These are phyloP conservation scores for Tupaia chinensis DNA, from an alignment of 2,113 vertebrate genomes.

Conservation along the genomic window DNA sequence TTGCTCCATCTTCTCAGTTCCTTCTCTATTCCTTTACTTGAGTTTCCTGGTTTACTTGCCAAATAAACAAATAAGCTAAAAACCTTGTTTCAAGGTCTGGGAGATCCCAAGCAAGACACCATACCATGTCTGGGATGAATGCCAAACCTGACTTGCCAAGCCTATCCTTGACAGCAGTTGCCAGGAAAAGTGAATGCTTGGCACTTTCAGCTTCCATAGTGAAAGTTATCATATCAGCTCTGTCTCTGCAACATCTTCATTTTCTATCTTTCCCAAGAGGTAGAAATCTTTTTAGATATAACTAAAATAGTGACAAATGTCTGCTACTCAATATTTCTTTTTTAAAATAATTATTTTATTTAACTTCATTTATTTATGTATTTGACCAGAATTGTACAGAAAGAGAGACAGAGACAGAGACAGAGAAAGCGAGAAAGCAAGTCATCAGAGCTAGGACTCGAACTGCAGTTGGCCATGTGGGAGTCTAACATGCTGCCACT, in stretches of 20 bases:
- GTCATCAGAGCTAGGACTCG: too few relatives aligned
- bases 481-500: too few relatives aligned
- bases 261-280: neutral
- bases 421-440: too few relatives aligned
- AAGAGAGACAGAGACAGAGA: too few relatives aligned
- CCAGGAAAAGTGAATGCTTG: neutral
- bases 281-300: neutral
- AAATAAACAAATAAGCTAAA: neutral
- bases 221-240: neutral
- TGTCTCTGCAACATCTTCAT: neutral
- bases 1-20: neutral
- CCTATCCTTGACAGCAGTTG: neutral
- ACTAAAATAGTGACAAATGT: constrained; percentile 27
- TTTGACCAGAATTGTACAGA: too few relatives aligned
- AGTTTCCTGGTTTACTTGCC: neutral
- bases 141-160: neutral
- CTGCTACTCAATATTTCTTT: neutral
- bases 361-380: too few relatives aligned
- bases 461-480: too few relatives aligned
- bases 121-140: too few relatives aligned
- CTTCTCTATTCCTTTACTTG: neutral
- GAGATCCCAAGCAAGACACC: neutral
- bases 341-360: neutral
- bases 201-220: neutral
- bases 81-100: neutral